Conservation (phyloP, 2,113 vertebrate species). For the Galbula dea region DNA sequence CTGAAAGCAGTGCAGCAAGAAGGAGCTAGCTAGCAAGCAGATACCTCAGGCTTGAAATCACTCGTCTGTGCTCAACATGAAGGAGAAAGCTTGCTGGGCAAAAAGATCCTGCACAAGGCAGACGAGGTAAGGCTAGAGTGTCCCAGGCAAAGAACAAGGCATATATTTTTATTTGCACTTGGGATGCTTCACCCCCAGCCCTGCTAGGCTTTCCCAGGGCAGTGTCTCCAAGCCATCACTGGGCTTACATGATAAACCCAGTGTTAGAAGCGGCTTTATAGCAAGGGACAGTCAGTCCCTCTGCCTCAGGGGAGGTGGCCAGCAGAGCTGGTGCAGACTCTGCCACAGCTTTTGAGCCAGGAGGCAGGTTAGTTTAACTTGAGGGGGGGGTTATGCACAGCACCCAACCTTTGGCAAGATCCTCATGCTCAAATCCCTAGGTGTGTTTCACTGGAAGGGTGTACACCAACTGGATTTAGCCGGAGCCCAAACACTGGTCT, state of each 20-base stretch:
- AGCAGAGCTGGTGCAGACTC: neutral
- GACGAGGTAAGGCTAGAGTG: neutral
- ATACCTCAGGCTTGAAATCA: neutral
- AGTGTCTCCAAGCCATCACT: neutral
- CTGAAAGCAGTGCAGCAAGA: neutral
- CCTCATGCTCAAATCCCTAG: accelerated
- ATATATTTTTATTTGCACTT: neutral
- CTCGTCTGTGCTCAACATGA: accelerated
- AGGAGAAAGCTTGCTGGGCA: neutral
- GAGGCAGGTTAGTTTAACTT: neutral
- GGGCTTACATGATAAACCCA: neutral
- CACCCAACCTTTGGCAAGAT: accelerated
- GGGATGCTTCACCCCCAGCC: neutral
- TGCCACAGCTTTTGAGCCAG: neutral
- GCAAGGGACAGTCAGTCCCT: neutral
- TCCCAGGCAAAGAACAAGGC: neutral
- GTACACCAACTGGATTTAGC: neutral
- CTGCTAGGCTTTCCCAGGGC: neutral
- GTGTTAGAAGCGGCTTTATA: neutral
- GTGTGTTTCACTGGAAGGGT: neutral
- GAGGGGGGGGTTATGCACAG: neutral
- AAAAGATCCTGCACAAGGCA: neutral
- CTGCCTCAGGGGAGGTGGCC: neutral
- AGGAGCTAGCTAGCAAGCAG: neutral
- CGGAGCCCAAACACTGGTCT: neutral